Evolutionary conservation across 2,797 vertebrate species (phyloP).

Genomic region (Muscicapa striata): DNA sequence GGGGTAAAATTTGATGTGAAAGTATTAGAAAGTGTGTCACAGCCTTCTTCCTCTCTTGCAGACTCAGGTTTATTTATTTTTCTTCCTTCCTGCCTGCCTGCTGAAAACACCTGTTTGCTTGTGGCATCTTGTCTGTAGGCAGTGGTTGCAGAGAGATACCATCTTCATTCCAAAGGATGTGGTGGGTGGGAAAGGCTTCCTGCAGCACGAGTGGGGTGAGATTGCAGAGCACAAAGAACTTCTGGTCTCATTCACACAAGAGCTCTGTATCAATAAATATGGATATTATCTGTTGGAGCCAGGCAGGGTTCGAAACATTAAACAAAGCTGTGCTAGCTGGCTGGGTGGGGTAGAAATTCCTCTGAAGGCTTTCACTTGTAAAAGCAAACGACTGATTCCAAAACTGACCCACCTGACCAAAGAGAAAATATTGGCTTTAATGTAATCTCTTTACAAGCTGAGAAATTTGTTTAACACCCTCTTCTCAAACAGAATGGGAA

Average conservation of each 20-base stretch:
- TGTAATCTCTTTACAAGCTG: neutral
- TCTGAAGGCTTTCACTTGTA: neutral
- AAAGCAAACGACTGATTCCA: slow-evolving; percentile 16
- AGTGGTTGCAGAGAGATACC: neutral
- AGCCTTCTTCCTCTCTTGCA: neutral
- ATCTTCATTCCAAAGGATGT: neutral
- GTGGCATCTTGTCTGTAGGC: neutral
- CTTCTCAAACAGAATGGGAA: slow-evolving; percentile 6
- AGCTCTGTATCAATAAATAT: slow-evolving; percentile 20
- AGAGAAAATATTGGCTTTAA: slow-evolving; percentile 41
- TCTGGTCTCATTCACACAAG: neutral
- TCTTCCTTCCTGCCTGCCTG: neutral
- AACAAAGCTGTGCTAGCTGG: slow-evolving; percentile 11
- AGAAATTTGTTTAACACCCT: slow-evolving; percentile 1
- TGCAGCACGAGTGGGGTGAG: neutral
- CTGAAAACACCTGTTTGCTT: neutral
- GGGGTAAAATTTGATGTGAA: neutral
- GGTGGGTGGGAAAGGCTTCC: neutral
- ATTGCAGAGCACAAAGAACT: neutral
- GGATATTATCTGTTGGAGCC: slow-evolving; percentile 5
- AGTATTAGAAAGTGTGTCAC: neutral
- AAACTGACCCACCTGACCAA: neutral
- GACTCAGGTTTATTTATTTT: neutral
- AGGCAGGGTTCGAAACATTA: neutral
- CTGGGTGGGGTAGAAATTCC: slow-evolving; percentile 12